These are phyloP conservation scores for Orientallactaga sibirica DNA, from an alignment of 2,797 vertebrate genomes.

Conservation along the genomic window DNA sequence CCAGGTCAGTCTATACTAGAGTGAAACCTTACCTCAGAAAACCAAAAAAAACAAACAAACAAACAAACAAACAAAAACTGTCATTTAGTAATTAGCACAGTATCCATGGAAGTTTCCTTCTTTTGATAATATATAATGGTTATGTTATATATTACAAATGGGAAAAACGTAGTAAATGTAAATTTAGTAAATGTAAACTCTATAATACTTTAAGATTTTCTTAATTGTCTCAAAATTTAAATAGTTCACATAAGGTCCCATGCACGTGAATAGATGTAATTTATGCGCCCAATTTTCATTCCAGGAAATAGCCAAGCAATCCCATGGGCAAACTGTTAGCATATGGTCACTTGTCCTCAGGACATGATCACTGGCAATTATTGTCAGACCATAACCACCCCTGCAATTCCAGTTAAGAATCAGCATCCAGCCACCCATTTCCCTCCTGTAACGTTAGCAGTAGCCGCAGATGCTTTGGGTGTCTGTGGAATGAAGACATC, in stretches of 20 bases:
- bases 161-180: not conserved
- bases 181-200: not conserved
- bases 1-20: too few relatives aligned
- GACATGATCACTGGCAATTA: not conserved
- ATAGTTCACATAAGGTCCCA: not conserved
- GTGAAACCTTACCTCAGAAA: too few relatives aligned
- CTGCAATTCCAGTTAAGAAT: not conserved
- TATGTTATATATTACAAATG: not conserved
- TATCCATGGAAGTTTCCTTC: not conserved
- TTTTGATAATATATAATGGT: not conserved
- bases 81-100: not conserved
- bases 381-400: not conserved
- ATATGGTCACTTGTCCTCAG: not conserved
- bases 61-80: not conserved
- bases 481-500: conserved; percentile 37
- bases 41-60: too few relatives aligned
- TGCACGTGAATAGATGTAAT: not conserved
- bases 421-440: not conserved
- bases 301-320: not conserved
- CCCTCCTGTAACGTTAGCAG: not conserved
- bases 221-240: conserved; percentile 28
- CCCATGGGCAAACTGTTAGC: not conserved
- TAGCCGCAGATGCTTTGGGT: not conserved
- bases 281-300: conserved; percentile 21
- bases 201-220: not conserved